Conservation (phyloP, 2,113 vertebrate species). For the Zapornia atra region DNA sequence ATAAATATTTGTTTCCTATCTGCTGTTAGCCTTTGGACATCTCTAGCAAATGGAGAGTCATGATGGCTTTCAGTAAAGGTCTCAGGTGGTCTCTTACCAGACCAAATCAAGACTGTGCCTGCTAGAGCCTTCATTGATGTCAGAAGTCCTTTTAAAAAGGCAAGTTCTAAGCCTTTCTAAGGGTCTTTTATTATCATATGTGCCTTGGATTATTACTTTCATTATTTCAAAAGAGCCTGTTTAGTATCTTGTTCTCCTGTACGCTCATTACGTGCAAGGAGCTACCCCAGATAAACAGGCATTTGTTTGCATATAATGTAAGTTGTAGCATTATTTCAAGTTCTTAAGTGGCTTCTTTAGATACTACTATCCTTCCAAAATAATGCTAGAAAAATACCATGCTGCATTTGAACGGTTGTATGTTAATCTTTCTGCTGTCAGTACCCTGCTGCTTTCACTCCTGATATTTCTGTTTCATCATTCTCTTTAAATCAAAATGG, state of each 20-base stretch:
- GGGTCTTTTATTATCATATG: background rate
- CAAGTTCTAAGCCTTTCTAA: background rate
- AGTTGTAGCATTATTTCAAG: background rate
- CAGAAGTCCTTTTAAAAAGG: background rate
- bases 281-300: background rate
- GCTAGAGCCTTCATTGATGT: background rate
- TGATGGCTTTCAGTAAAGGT: background rate
- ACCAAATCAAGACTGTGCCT: background rate
- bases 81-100: background rate
- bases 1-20: background rate
- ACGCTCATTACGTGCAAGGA: background rate
- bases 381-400: background rate
- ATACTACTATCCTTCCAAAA: background rate
- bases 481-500: background rate
- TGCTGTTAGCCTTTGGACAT: background rate
- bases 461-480: background rate
- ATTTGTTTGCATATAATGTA: background rate
- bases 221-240: background rate
- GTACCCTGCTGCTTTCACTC: background rate
- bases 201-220: background rate
- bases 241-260: background rate
- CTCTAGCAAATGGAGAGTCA: background rate
- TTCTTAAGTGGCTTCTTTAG: background rate
- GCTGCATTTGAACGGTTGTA: background rate
- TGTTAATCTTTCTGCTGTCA: background rate